Percentiles rank a stretch among this genome's conserved stretches.
These are phyloP conservation scores for Pangasius djambal DNA, from an alignment of 2,797 vertebrate species.

Conservation along the genomic window DNA sequence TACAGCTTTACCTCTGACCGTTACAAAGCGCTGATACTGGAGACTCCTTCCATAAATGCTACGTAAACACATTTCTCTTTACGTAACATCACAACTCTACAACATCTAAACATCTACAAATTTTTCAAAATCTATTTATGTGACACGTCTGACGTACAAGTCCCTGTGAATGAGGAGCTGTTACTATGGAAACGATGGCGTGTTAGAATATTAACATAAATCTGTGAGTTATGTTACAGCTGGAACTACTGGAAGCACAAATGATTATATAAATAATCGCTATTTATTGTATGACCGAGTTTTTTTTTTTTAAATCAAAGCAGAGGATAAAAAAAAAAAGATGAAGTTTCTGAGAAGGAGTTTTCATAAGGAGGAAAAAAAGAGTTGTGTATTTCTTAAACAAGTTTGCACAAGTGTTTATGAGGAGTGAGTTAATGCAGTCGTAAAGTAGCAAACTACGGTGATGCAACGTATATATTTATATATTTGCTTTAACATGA, in stretches of 20 bases:
- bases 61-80: not conserved
- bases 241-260: not conserved
- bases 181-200: not conserved
- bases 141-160: too few relatives aligned
- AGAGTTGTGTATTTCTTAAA: slow-evolving; percentile 1
- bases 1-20: too few relatives aligned
- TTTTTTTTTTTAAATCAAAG: not conserved
- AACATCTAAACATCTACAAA: not conserved
- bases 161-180: not conserved
- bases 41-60: not conserved
- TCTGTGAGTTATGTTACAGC: not conserved
- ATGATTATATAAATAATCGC: not conserved
- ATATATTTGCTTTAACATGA: slow-evolving; percentile 31
- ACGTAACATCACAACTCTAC: not conserved
- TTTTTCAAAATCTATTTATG: not conserved
- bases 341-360: not conserved
- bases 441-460: not conserved
- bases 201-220: not conserved
- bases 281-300: not conserved
- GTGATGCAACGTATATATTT: not conserved
- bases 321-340: not conserved
- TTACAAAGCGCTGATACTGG: not conserved
- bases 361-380: not conserved
- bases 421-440: slow-evolving; percentile 4
- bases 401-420: not conserved